These are phyloP conservation scores for Malurus cyaneus DNA, from an alignment of 2,113 vertebrate genomes.

Conservation along the genomic window DNA sequence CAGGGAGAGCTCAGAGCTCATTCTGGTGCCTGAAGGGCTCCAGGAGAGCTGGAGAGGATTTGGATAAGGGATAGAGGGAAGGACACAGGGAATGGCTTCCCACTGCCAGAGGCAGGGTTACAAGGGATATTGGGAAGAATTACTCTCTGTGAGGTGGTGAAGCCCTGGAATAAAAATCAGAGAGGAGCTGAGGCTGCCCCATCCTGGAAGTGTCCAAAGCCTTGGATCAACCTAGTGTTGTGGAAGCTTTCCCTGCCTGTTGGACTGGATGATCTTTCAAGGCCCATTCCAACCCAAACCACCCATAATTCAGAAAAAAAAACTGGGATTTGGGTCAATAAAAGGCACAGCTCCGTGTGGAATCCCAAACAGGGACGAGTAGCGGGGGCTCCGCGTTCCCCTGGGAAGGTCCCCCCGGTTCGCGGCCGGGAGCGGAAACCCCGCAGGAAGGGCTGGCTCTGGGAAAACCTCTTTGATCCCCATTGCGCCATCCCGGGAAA, in stretches of 20 bases:
- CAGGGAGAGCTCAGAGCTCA: accelerated
- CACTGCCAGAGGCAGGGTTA: accelerated
- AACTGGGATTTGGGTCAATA: accelerated
- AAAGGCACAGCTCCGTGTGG: accelerated
- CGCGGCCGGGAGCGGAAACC: neutral
- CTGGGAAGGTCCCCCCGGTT: neutral
- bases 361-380: accelerated
- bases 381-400: neutral
- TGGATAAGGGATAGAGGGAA: neutral
- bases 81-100: neutral
- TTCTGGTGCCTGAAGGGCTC: neutral
- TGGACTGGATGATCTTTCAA: no score
- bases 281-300: neutral
- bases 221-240: neutral
- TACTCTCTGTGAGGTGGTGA: accelerated
- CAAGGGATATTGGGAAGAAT: neutral
- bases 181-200: neutral
- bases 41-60: neutral
- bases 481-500: neutral
- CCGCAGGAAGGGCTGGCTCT: neutral
- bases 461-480: conserved; percentile 58
- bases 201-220: accelerated
- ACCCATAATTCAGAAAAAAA: neutral
- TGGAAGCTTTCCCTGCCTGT: no score
- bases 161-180: accelerated